Base-by-base conservation (phyloP, 2,797 vertebrate genomes). In the Gallinago stenura region DNA sequence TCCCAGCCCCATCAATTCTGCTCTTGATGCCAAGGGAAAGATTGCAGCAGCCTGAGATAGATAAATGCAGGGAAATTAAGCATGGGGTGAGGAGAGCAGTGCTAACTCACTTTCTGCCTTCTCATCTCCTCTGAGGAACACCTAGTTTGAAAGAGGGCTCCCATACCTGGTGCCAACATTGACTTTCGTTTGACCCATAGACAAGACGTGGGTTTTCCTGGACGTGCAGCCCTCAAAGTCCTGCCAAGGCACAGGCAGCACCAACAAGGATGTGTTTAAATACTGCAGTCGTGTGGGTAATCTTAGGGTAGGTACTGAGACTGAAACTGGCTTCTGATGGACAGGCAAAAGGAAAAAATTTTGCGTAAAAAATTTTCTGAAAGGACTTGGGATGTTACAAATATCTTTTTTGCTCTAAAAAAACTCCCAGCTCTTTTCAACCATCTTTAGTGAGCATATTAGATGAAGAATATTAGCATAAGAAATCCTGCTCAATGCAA, bases 391-490 rank as follows among this genome's bases (percentile, higher is more conserved):
- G 81, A 65, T 20, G 15, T 39, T 87, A 30, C 30, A 64, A 41
- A 18, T 30, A 0, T 3, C 46, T 77, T 56, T 58, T 86, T 70
- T 70, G 4, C 35, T 50, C 14, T 48, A 26, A 88, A 91, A 91
- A 83, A 78, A 41, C 8, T 18, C 68, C 7, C 24, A 43, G n/a
- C 10, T 51, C 90, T 95, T 89, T 92, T 60, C 71, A 65, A 1
- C 26, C 57, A 65, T 71, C 83, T 89, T 71, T 78, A 93, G 71
- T 85, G 86, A 95, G 90, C 86, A 87, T 96, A 95, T 87, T 95
- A 94, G 77, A 95, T 92, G 90, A 95, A 90, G 83, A 57, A 22
- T n/a, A 95, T 96, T 93, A 94, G 69, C 95, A 86, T 95, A 94
- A 89, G 72, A 95, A 95, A 95, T 90, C 69, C 33, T 61, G 41